phyloP scores from a whole-genome alignment of 2,113 vertebrate species.

The Toxostoma redivivum region DNA sequence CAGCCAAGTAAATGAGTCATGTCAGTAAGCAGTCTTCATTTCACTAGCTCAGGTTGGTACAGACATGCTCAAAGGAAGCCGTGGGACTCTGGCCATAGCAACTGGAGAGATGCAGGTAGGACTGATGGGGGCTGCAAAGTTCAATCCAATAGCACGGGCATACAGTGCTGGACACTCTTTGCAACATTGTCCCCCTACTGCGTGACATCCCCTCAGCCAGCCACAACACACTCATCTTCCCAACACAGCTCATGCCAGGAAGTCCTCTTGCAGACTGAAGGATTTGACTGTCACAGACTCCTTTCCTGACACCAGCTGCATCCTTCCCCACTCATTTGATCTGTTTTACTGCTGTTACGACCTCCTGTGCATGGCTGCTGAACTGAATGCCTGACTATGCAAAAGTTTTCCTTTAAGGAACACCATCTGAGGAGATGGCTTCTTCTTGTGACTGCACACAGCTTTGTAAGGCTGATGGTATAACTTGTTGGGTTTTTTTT shows the following conservation, averaged over 20 bases:
- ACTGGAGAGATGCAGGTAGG: neutral
- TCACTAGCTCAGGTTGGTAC: neutral
- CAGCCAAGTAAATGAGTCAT: neutral
- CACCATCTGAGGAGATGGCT: neutral
- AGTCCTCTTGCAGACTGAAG: neutral
- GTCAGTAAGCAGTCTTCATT: neutral
- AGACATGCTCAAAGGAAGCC: neutral
- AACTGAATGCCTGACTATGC: neutral
- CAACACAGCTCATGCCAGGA: neutral
- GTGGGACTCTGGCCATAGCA: neutral
- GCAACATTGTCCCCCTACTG: neutral
- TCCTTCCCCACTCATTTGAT: neutral
- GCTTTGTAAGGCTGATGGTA: neutral
- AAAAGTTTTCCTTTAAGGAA: neutral
- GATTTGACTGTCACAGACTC: neutral
- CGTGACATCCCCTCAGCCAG: accelerated
- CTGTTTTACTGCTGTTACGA: neutral
- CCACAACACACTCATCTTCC: neutral
- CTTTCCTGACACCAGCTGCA: neutral
- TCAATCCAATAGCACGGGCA: neutral
- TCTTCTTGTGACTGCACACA: neutral
- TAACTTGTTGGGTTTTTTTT: neutral
- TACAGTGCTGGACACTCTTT: neutral
- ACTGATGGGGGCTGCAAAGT: neutral
- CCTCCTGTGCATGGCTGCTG: neutral